phyloP scores from a whole-genome alignment of 2,888 invertebrate genomes.

The Rhogogaster chlorosoma region DNA sequence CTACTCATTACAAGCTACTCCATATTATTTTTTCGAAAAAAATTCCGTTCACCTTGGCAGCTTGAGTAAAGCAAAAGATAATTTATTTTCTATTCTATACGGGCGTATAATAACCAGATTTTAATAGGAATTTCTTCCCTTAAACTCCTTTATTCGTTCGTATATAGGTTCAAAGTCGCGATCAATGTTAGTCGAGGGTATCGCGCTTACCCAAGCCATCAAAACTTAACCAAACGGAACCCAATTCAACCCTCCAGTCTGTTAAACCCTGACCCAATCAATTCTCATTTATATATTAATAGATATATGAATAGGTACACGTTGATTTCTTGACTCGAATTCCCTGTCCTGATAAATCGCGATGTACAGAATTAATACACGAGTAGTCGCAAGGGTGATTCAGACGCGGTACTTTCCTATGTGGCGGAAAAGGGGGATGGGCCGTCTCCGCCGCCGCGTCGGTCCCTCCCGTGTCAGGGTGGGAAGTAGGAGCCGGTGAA shows the following conservation, averaged over 20 bases:
- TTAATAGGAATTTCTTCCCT: too few relatives aligned
- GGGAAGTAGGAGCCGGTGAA: conserved; percentile 37
- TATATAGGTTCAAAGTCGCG: too few relatives aligned
- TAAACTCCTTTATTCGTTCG: too few relatives aligned
- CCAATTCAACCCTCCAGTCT: neutral
- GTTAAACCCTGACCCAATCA: neutral
- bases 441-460: conserved; percentile 48
- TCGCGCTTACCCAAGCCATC: neutral
- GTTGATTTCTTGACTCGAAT: neutral
- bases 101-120: too few relatives aligned
- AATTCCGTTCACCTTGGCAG: too few relatives aligned
- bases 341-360: neutral
- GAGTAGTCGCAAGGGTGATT: neutral
- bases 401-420: conserved; percentile 1
- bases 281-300: neutral
- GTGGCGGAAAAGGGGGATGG: conserved; percentile 24
- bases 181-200: neutral
- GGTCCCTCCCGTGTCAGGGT: conserved; percentile 49
- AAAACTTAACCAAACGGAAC: neutral
- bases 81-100: too few relatives aligned
- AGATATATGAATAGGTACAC: neutral
- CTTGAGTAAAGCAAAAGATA: too few relatives aligned
- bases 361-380: neutral
- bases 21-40: too few relatives aligned
- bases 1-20: neutral